Evolutionary conservation across 2,888 invertebrate species (phyloP).

Genomic region (Cybosia mesomella): DNA sequence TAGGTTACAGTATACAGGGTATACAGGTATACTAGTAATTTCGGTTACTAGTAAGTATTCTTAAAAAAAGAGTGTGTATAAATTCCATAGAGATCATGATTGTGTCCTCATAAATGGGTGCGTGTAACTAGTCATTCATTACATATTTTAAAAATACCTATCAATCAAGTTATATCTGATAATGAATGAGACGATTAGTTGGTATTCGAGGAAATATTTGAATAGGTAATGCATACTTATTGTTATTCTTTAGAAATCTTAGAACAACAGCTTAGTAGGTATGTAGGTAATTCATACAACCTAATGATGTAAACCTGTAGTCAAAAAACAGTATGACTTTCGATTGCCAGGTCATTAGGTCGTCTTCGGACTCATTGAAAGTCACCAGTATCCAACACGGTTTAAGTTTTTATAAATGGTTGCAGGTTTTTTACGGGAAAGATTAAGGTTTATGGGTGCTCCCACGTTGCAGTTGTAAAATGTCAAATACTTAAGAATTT

Average conservation of each 20-base stretch:
- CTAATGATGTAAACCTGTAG: not conserved
- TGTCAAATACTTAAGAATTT: not conserved
- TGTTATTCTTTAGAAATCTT: not conserved
- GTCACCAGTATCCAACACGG: not conserved
- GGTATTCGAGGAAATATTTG: too few species aligned
- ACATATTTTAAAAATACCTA: too few species aligned
- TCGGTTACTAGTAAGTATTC: too few species aligned
- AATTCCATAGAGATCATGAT: not conserved
- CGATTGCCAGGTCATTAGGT: constrained; percentile 37
- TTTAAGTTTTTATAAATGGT: not conserved
- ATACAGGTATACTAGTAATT: too few species aligned
- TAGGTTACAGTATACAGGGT: too few species aligned
- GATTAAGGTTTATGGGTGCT: not conserved
- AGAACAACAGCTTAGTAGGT: not conserved
- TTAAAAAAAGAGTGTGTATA: not conserved
- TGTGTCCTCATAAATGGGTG: too few species aligned
- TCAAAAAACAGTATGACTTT: constrained; percentile 35
- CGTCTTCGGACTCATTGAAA: constrained; percentile 16
- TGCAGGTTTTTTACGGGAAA: not conserved
- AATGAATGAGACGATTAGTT: too few species aligned
- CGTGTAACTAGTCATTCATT: too few species aligned
- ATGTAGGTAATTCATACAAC: constrained; percentile 3
- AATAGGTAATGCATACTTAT: not conserved
- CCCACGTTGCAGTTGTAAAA: not conserved
- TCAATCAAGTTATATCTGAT: too few species aligned